A percentile compares a stretch with the other conserved stretches of the same genome.
These are phyloP conservation scores for Cordilura impudica DNA, from an alignment of 2,888 invertebrate species.

Conservation along the genomic window DNA sequence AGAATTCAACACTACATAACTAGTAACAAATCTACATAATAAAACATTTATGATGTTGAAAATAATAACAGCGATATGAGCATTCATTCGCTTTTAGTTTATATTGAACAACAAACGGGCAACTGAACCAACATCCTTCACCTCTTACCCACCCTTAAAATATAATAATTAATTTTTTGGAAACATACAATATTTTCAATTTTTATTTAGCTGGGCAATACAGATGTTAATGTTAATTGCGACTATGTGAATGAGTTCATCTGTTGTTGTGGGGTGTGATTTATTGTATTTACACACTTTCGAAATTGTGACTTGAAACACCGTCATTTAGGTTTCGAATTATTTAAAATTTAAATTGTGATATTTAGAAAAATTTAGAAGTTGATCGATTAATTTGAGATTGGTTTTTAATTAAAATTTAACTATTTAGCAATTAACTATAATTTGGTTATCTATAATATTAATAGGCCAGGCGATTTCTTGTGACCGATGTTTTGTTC, in stretches of 20 bases:
- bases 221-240: background rate
- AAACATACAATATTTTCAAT: slow-evolving; percentile 23
- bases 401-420: too few relatives aligned
- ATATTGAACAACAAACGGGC: background rate
- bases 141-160: background rate
- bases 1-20: background rate
- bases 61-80: slow-evolving; percentile 18
- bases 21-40: slow-evolving; percentile 54
- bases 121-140: slow-evolving; percentile 20
- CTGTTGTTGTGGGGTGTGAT: background rate
- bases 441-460: too few relatives aligned
- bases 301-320: too few relatives aligned
- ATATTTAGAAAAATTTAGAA: too few relatives aligned
- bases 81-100: slow-evolving; percentile 26
- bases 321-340: too few relatives aligned
- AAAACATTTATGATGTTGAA: slow-evolving; percentile 60
- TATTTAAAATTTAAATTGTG: too few relatives aligned
- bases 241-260: background rate
- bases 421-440: too few relatives aligned
- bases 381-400: too few relatives aligned
- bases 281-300: too few relatives aligned
- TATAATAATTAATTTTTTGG: slow-evolving; percentile 31
- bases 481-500: too few relatives aligned
- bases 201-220: background rate
- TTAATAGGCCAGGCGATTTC: too few relatives aligned